Conservation (phyloP, 2,797 vertebrate species). For the Channallabes apus region DNA sequence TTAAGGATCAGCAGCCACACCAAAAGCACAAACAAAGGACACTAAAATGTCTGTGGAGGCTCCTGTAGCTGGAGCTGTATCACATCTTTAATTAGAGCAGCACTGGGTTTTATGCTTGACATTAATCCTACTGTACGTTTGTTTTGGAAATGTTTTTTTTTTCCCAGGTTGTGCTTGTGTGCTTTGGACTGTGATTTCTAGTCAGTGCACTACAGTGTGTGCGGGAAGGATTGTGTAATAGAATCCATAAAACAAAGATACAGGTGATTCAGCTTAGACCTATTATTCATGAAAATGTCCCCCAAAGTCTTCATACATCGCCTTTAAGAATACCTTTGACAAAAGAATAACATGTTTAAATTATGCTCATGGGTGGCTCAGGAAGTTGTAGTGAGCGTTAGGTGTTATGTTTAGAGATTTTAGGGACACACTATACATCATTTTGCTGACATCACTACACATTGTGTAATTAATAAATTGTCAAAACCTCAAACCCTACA, state of each 20-base stretch:
- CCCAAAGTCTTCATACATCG: background rate
- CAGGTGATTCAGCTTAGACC: background rate
- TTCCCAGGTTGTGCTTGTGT: background rate
- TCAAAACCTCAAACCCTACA: background rate
- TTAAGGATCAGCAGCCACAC: background rate
- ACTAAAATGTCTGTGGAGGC: background rate
- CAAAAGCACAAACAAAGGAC: background rate
- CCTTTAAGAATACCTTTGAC: too few relatives aligned
- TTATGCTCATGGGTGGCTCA: too few relatives aligned
- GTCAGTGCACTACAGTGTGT: background rate
- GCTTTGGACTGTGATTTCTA: background rate
- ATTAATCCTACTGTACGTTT: background rate
- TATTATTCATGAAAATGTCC: background rate
- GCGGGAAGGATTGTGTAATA: background rate
- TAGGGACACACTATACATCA: background rate
- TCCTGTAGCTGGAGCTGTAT: background rate
- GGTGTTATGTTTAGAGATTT: too few relatives aligned
- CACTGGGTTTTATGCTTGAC: background rate
- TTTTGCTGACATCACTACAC: background rate
- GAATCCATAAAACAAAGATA: background rate
- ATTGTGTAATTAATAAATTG: background rate
- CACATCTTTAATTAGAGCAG: constrained; percentile 1
- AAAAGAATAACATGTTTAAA: too few relatives aligned
- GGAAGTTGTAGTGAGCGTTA: too few relatives aligned
- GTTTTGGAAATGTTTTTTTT: background rate